A percentile compares a stretch with the other conserved stretches of the same genome.
phyloP scores from a whole-genome alignment of 2,113 vertebrate genomes.

The Rhegmatorhina hoffmannsi region DNA sequence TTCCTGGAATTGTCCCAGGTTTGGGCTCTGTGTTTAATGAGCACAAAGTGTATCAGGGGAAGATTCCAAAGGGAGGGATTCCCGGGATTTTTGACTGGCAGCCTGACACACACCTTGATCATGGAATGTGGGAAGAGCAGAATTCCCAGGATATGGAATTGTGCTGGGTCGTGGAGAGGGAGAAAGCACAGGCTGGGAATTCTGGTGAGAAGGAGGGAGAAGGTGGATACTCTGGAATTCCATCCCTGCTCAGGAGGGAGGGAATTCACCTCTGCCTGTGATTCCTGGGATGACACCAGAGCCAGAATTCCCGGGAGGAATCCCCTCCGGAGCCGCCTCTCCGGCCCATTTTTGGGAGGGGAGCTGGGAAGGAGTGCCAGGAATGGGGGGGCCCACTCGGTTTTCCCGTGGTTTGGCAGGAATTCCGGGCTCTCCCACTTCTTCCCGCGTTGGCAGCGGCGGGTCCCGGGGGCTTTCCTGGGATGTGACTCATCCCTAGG shows the following conservation, averaged over 20 bases:
- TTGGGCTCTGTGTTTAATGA: background rate
- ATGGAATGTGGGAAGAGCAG: background rate
- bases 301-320: background rate
- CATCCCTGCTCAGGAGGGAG: background rate
- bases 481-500: constrained; percentile 51
- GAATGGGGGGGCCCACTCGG: background rate
- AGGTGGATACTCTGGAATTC: background rate
- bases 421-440: constrained; percentile 46
- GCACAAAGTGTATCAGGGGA: background rate
- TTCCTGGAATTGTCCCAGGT: background rate
- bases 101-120: background rate
- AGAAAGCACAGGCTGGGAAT: background rate
- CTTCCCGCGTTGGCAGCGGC: constrained; percentile 30
- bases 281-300: background rate
- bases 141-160: background rate
- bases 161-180: background rate
- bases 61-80: background rate
- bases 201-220: too few species aligned
- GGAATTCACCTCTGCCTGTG: background rate
- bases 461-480: constrained; percentile 56
- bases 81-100: background rate
- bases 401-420: constrained; percentile 1
- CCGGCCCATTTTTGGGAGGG: background rate
- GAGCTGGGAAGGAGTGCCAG: background rate
- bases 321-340: accelerated